phyloP scores from a whole-genome alignment of 2,113 vertebrate genomes.

The Sylvietta virens region DNA sequence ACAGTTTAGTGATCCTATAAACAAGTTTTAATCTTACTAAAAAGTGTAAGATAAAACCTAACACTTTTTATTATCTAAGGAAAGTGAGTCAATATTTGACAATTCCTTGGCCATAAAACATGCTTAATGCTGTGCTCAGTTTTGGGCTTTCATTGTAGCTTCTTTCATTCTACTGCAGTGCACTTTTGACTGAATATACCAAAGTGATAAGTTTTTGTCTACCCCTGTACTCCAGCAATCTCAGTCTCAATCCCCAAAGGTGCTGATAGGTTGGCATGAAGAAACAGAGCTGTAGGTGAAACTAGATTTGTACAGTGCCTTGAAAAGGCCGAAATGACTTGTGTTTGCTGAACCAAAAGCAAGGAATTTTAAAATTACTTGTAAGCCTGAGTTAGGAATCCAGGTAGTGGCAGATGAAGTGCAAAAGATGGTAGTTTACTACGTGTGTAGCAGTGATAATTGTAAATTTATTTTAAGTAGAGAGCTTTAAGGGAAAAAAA shows the following conservation, averaged over 20 bases:
- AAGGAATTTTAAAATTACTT: not conserved
- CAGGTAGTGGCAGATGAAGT: not conserved
- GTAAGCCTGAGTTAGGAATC: not conserved
- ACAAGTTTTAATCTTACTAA: not conserved
- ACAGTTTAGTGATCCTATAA: not conserved
- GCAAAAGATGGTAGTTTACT: not conserved
- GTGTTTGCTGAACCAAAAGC: not conserved
- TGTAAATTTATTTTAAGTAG: not conserved
- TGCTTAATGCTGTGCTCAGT: not conserved
- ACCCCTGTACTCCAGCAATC: not conserved
- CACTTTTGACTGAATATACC: not conserved
- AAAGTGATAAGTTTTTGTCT: not conserved
- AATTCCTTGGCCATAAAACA: not conserved
- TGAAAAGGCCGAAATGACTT: not conserved
- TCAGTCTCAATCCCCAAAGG: rapidly evolving
- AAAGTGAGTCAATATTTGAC: not conserved
- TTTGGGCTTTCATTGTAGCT: not conserved
- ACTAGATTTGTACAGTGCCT: not conserved
- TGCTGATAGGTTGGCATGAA: not conserved
- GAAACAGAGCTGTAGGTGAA: not conserved
- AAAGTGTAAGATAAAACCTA: not conserved
- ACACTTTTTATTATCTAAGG: not conserved
- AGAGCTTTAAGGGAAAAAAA: not conserved
- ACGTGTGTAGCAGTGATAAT: not conserved
- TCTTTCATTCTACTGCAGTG: not conserved